Conservation (phyloP, 2,113 vertebrate genomes). For the Anoura caudifer region DNA sequence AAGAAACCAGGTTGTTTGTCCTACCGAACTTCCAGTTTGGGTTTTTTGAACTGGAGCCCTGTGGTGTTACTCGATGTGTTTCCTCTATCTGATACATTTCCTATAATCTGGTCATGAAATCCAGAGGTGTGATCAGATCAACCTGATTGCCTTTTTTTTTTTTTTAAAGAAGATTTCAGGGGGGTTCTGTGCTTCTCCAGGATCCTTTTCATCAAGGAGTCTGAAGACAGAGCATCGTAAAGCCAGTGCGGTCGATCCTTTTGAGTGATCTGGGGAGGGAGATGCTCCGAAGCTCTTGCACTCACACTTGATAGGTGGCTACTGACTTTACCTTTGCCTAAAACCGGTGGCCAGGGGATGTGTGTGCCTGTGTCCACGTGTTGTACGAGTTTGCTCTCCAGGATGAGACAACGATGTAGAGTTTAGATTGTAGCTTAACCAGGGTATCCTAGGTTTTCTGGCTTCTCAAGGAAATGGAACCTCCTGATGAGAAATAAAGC, state of each 20-base stretch:
- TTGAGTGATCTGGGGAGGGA: not conserved
- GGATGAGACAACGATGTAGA: not conserved
- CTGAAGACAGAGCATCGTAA: not conserved
- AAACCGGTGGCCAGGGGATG: not conserved
- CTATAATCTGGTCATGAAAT: not conserved
- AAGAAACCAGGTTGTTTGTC: not conserved
- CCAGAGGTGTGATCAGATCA: not conserved
- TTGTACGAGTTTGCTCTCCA: not conserved
- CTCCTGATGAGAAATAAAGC: not conserved
- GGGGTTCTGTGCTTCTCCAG: not conserved
- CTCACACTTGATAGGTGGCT: not conserved
- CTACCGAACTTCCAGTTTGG: not conserved
- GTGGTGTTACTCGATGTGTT: not conserved
- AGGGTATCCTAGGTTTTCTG: not conserved
- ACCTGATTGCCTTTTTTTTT: not conserved
- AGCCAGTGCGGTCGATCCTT: not conserved
- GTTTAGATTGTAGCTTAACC: not conserved
- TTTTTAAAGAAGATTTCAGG: not conserved
- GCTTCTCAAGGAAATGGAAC: constrained; percentile 8
- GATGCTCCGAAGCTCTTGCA: not conserved
- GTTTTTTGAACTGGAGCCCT: not conserved
- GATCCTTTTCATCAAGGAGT: not conserved
- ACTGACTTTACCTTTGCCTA: not conserved
- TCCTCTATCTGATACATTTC: not conserved
- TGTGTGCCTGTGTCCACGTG: not conserved